Evolutionary conservation across 1,140 invertebrate species (phyloP), one percentile per base, ranked within the genome.

Genomic region (Drosophila sproati): DNA sequence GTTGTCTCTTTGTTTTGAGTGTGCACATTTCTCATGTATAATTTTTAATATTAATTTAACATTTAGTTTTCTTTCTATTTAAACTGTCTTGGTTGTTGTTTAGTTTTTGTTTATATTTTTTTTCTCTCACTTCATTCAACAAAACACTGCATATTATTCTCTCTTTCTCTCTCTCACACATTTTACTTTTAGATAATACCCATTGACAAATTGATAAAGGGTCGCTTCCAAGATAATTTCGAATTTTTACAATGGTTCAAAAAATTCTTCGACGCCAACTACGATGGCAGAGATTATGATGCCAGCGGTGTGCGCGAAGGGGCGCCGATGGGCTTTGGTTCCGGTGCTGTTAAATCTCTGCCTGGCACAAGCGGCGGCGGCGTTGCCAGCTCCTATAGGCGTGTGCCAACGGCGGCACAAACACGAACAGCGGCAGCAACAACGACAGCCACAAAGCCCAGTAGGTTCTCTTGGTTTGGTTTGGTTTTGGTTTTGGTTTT

Each of bases 211-310:
- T 94, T 97, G 94, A 97, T 98, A 86, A 98, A 98, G 94, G 98
- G 97, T 91, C 96, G 97, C 80, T 99, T 98, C 94, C 97, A 98
- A 95, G 98, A 99, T 95, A 99, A 99, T 94, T 99, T 99, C 95
- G 98, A 99, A 93, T 99, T 99, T 94, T 95, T 99, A 77, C 98
- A 99, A 95, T 99, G 98, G 98, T 99, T 99, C 95, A 99, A 99
- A 95, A 98, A 98, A 93, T 99, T 99, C 94, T 99, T 99, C 94
- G 98, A 99, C 94, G 98, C 98, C 74, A 99, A 99, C 94, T 99
- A 98, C 94, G 95, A 96, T 93, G 98, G 97, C 91, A 95, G 95
- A 78, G 97, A 97, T 74, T 99, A 99, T 93, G 97, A 99, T 94
- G 96, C 98, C 48, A 93, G 98, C 75, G 95, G 95, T 57, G 96